Evolutionary conservation across 2,888 invertebrate species (phyloP).

Genomic region (Pogonocherus hispidulus): DNA sequence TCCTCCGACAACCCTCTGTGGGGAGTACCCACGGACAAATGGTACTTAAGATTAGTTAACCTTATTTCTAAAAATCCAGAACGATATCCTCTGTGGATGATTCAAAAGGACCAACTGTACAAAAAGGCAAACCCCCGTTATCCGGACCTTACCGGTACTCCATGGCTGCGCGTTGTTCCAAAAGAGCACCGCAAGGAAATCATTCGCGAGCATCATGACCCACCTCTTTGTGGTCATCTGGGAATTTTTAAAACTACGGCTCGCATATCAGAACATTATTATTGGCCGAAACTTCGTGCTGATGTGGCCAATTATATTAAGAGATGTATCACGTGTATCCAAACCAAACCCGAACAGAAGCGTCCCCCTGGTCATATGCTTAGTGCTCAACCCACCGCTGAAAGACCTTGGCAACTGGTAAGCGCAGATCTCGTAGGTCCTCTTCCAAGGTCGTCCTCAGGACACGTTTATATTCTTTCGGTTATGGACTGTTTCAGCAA

Average conservation of each 20-base stretch:
- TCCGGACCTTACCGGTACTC: constrained; percentile 29
- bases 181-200: constrained; percentile 1
- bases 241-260: constrained; percentile 19
- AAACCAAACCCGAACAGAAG: constrained; percentile 35
- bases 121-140: too few species aligned
- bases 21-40: too few species aligned
- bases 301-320: constrained; percentile 30
- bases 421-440: constrained; percentile 33
- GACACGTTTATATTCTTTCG: too few species aligned
- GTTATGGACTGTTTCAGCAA: constrained; percentile 31
- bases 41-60: too few species aligned
- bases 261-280: too few species aligned
- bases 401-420: constrained; percentile 35
- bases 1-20: too few species aligned
- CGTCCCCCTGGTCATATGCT: constrained; percentile 29
- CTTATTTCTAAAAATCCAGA: neutral
- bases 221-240: constrained; percentile 21
- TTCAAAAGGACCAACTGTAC: constrained; percentile 38
- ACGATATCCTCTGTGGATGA: constrained; percentile 42
- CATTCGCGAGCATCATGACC: constrained; percentile 7
- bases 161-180: constrained; percentile 23
- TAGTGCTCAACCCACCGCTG: constrained; percentile 17
- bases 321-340: constrained; percentile 13
- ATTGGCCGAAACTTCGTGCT: constrained; percentile 18
- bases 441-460: too few species aligned